phyloP scores from a whole-genome alignment of 37 sponge, comb jelly and placozoan species.

The Agelas oroides region DNA sequence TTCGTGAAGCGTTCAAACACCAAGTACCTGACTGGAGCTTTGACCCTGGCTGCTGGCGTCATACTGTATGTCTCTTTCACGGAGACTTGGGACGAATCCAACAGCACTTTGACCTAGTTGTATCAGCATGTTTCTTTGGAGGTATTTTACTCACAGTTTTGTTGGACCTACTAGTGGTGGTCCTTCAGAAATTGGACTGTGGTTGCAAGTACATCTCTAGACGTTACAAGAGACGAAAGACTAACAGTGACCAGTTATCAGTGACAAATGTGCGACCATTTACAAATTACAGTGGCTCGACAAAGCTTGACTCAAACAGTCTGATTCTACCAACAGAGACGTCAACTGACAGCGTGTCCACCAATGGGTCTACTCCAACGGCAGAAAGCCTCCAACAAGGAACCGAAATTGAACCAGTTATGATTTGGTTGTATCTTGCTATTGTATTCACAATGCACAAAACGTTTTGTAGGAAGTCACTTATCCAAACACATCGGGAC shows the following conservation, averaged over 20 bases:
- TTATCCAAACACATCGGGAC: no score
- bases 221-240: no score
- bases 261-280: no score
- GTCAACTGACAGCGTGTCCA: not conserved
- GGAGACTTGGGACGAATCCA: slow-evolving; percentile 55
- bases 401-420: not conserved
- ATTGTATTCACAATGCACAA: no score
- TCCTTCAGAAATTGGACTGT: slow-evolving; percentile 52
- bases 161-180: slow-evolving; percentile 47
- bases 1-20: slow-evolving; percentile 62
- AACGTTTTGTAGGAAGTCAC: no score
- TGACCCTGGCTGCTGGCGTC: slow-evolving; percentile 75
- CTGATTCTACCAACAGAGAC: not conserved
- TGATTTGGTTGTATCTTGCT: no score
- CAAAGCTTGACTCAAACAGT: not conserved
- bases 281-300: not conserved
- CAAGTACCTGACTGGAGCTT: slow-evolving; percentile 26
- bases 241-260: no score
- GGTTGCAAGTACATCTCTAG: slow-evolving; percentile 7
- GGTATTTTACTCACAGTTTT: slow-evolving; percentile 64
- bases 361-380: slow-evolving; percentile 12
- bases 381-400: not conserved
- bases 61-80: slow-evolving; percentile 79
- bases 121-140: slow-evolving; percentile 59
- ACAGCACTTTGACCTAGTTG: slow-evolving; percentile 28